phyloP scores from a whole-genome alignment of 2,113 vertebrate species.

The Pseudorhombus dupliciocellatus region DNA sequence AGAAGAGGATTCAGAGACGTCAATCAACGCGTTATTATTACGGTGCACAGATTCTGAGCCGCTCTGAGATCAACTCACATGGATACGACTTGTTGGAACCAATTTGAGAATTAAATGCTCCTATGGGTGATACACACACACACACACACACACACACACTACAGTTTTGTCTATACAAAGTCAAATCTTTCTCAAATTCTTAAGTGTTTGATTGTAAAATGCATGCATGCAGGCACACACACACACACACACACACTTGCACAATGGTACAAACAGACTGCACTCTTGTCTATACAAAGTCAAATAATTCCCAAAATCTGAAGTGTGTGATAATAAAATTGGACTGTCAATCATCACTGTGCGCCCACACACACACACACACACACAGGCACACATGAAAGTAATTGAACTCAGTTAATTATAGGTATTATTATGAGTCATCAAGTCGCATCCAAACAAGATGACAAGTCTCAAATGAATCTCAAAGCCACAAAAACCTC shows the following conservation, averaged over 20 bases:
- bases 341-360: not conserved
- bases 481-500: not conserved
- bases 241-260: not conserved
- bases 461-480: slow-evolving; percentile 18
- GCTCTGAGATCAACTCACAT: slow-evolving; percentile 11
- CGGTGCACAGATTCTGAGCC: slow-evolving; percentile 8
- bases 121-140: slow-evolving; percentile 9
- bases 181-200: slow-evolving; percentile 11
- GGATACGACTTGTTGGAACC: slow-evolving; percentile 35
- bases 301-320: slow-evolving; percentile 3
- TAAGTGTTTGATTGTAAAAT: slow-evolving; percentile 32
- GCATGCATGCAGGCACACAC: slow-evolving; percentile 15
- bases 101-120: slow-evolving; percentile 52
- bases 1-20: not conserved
- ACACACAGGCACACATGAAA: not conserved
- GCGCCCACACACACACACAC: not conserved
- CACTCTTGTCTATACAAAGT: slow-evolving; percentile 13
- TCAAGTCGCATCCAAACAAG: not conserved
- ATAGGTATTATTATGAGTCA: too few species aligned
- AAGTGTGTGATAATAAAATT: slow-evolving; percentile 20
- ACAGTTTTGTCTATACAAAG: slow-evolving; percentile 8
- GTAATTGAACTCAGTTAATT: not conserved
- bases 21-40: slow-evolving; percentile 28
- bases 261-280: too few species aligned
- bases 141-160: slow-evolving; percentile 14